A percentile compares a stretch with the other conserved stretches of the same genome.
These are phyloP conservation scores for Microplitis manilae DNA, from an alignment of 2,888 invertebrate genomes.

Conservation along the genomic window DNA sequence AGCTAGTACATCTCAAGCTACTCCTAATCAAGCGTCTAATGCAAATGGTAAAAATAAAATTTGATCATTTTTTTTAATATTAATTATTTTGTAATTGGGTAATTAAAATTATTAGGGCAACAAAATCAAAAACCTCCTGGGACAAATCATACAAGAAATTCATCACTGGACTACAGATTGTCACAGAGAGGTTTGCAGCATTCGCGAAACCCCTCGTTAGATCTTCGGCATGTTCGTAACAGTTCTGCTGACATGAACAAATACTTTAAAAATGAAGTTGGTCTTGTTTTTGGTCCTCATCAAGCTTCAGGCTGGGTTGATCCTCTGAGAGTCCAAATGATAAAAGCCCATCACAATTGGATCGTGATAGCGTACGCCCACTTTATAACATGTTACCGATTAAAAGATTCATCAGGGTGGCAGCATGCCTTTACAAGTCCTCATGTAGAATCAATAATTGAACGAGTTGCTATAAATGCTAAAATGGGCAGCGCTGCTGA, in stretches of 20 bases:
- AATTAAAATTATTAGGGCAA: constrained; percentile 50
- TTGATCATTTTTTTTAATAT: not conserved
- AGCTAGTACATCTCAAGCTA: constrained; percentile 48
- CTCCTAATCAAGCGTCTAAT: constrained; percentile 52
- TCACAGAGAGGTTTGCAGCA: constrained; percentile 75
- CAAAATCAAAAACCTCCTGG: constrained; percentile 57
- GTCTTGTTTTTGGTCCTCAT: constrained; percentile 78
- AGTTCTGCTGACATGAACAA: constrained; percentile 85
- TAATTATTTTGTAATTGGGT: not conserved
- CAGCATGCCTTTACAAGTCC: constrained; percentile 95
- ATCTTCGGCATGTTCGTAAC: constrained; percentile 81
- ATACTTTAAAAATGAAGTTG: constrained; percentile 80
- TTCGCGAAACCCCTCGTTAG: constrained; percentile 88
- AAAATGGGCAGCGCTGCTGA: constrained; percentile 75
- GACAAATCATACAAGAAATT: constrained; percentile 79
- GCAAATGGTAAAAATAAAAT: constrained; percentile 11
- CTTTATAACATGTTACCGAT: constrained; percentile 93
- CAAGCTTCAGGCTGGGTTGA: constrained; percentile 84
- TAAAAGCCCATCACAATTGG: constrained; percentile 98
- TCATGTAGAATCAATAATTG: constrained; percentile 90
- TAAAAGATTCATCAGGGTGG: constrained; percentile 98
- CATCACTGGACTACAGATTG: constrained; percentile 84
- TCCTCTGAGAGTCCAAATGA: constrained; percentile 90
- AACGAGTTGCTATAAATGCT: constrained; percentile 91
- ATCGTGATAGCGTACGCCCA: constrained; percentile 97